A percentile compares a stretch with the other conserved stretches of the same genome.
Evolutionary conservation across 2,888 invertebrate species (phyloP).

Genomic region (Laothoe populi): DNA sequence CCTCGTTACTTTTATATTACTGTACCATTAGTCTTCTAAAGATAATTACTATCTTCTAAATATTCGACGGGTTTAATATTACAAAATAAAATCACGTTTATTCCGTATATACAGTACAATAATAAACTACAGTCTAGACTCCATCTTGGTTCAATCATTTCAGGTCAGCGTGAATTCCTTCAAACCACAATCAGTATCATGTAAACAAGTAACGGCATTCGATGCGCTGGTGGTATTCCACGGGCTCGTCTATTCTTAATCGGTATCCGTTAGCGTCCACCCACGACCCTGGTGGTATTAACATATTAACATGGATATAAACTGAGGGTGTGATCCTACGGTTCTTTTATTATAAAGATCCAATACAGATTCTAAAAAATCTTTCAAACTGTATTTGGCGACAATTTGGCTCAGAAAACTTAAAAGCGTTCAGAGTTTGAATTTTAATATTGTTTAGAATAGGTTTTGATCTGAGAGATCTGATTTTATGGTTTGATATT

Average conservation of each 20-base stretch:
- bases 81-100: too few relatives aligned
- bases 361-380: background rate
- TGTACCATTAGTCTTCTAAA: too few relatives aligned
- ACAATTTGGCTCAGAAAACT: background rate
- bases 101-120: too few relatives aligned
- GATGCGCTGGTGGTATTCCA: constrained; percentile 65
- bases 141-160: background rate
- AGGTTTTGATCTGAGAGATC: too few relatives aligned
- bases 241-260: constrained; percentile 62
- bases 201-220: constrained; percentile 59
- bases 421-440: too few relatives aligned
- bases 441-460: too few relatives aligned
- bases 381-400: background rate
- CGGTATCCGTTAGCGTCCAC: constrained; percentile 58
- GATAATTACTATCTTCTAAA: too few relatives aligned
- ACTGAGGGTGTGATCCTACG: background rate
- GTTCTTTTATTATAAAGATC: background rate
- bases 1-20: too few relatives aligned
- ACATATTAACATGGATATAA: constrained; percentile 15
- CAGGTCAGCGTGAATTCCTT: constrained; percentile 14
- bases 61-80: too few relatives aligned
- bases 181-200: background rate
- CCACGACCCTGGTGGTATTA: constrained; percentile 21
- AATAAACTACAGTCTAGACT: background rate
- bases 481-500: too few relatives aligned